Base-by-base conservation (phyloP, 2,797 vertebrate species). In the Phataginus tricuspis region DNA sequence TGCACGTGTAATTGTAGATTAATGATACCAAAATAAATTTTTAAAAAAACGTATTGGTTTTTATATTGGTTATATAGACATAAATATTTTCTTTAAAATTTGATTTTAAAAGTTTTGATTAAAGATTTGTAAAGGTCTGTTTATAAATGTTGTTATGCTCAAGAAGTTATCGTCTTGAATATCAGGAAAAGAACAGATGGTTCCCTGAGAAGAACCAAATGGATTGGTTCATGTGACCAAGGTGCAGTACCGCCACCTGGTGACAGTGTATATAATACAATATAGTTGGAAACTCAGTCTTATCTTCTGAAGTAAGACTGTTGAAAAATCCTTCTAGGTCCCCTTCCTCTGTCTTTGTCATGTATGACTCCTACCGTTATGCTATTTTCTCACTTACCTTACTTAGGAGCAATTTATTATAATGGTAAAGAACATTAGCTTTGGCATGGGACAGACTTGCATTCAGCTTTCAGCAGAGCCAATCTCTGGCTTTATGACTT, bases 171-270 rank as follows among this genome's bases (percentile, higher is more conserved):
- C 74, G 77, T 85, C 34, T 86, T 93, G 68, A 96, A 90, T 53
- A 74, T 27, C 19, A 57, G 61, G 19, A 4, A 53, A 51, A 80
- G 53, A 74, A 31, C 19, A 42, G 29, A 16, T 45, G 45, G 45
- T 11, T 45, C 45, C 45, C 45, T 45, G 11, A 45, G 12, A 45
- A 45, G 11, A 45, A 45, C 45, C 45, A 45, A 45, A 45, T 1
- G 66, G 68, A 90, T 57, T 83, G 94, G 71, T 12, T 96, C 85
- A 71, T 64, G 74, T 92, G 94, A 94, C 71, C 57, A 66, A 94
- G 86, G 25, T 42, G 61, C 49, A 69, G 51, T 15, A 61, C 77
- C 49, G 3, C 63, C 69, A 55, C 78, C 53, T 89, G 59, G 39
- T 83, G 79, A 68, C 2, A 3, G 13, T 25, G 27, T 23, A 5